Evolutionary conservation across 2,797 vertebrate genomes (phyloP).

Genomic region (Tiaroga cobitis): DNA sequence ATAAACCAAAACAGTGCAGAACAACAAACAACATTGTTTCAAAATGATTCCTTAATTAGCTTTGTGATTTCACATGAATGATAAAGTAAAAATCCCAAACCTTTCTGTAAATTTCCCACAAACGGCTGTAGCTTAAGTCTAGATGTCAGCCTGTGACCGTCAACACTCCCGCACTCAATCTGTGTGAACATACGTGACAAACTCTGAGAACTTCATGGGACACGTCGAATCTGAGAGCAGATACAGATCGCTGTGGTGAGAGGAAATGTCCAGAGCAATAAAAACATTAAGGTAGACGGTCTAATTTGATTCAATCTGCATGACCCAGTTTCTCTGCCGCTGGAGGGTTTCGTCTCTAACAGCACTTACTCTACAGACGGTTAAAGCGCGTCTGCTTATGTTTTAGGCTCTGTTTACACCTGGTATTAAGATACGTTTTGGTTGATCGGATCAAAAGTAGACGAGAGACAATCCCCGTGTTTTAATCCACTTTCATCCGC

Average conservation of each 20-base stretch:
- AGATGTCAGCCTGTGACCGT: background rate
- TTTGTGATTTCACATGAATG: background rate
- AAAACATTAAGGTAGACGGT: background rate
- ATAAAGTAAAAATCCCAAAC: background rate
- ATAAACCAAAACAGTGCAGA: background rate
- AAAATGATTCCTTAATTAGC: background rate
- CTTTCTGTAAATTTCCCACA: background rate
- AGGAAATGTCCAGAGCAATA: background rate
- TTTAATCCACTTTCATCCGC: background rate
- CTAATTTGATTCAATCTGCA: constrained; percentile 12
- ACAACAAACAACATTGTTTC: background rate
- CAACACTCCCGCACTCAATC: background rate
- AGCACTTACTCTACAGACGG: background rate
- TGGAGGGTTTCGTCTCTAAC: background rate
- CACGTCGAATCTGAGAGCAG: background rate
- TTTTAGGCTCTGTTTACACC: background rate
- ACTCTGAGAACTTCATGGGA: constrained; percentile 6
- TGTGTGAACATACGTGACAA: constrained; percentile 5
- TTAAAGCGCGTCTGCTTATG: background rate
- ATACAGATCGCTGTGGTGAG: background rate
- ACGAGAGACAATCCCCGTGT: background rate
- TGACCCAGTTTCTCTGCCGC: constrained; percentile 25
- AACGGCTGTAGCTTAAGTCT: background rate
- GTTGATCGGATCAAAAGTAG: background rate
- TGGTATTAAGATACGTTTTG: background rate